A percentile compares a stretch with the other conserved stretches of the same genome.
Evolutionary conservation across 2,797 vertebrate genomes (phyloP).

Genomic region (Amblyraja radiata): DNA sequence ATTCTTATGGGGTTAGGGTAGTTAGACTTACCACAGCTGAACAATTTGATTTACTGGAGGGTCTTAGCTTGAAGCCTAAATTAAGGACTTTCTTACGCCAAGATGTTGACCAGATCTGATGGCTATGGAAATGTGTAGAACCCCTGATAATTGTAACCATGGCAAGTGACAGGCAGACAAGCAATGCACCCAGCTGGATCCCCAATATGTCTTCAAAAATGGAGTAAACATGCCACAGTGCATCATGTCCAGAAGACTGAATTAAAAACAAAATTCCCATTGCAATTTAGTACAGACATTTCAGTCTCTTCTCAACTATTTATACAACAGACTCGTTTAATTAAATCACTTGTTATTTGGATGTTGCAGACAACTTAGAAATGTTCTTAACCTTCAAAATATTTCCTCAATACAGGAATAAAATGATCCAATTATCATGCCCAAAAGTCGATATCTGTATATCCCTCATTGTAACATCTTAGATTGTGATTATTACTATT

Average conservation of each 20-base stretch:
- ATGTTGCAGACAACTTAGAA: neutral
- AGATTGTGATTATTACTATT: neutral
- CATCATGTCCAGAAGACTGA: constrained; percentile 48
- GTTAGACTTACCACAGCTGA: neutral
- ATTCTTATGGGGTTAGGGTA: too few relatives aligned
- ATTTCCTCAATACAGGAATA: neutral
- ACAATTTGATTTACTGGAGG: neutral
- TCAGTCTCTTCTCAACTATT: neutral
- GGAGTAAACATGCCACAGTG: constrained; percentile 49
- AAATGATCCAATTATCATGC: too few relatives aligned
- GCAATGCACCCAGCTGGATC: constrained; percentile 8
- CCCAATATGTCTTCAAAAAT: constrained; percentile 38
- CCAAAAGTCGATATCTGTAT: neutral
- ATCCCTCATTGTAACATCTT: neutral
- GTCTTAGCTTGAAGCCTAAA: neutral
- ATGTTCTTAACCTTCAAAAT: neutral
- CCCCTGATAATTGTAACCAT: constrained; percentile 2
- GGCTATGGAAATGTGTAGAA: neutral
- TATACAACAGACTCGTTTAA: neutral
- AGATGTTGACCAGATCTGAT: constrained; percentile 37
- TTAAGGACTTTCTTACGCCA: neutral
- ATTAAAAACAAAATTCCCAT: neutral
- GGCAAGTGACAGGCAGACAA: constrained; percentile 27
- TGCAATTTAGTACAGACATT: neutral
- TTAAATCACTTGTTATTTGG: neutral